A percentile compares a stretch with the other conserved stretches of the same genome.
Conservation (phyloP, 2,797 vertebrate species). For the Neostethus bicornis region DNA sequence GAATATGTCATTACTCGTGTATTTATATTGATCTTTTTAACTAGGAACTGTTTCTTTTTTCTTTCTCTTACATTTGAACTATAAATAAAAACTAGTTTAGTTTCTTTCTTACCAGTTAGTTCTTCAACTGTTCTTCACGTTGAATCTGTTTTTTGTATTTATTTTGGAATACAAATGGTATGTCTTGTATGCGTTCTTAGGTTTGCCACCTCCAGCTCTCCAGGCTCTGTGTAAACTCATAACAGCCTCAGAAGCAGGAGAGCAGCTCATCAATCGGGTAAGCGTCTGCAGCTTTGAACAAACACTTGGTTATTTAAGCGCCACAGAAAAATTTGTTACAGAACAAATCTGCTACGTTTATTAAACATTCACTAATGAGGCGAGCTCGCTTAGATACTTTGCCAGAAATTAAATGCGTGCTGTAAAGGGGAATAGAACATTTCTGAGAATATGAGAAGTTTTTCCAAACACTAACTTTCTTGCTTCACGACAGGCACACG, state of each 20-base stretch:
- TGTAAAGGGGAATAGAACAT: no score
- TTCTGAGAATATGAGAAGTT: slow-evolving; percentile 23
- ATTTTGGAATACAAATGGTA: slow-evolving; percentile 15
- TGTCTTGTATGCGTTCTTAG: slow-evolving; percentile 70
- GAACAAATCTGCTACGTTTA: slow-evolving; percentile 12
- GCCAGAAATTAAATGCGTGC: slow-evolving; percentile 16
- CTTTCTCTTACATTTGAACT: no score
- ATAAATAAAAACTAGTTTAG: no score
- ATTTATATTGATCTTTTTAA: no score
- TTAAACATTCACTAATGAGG: neutral
- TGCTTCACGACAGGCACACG: slow-evolving; percentile 19
- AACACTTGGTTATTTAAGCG: slow-evolving; percentile 24
- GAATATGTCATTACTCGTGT: no score
- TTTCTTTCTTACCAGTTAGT: no score
- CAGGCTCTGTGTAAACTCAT: slow-evolving; percentile 99
- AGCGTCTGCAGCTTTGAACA: slow-evolving; percentile 63
- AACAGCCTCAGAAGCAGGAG: slow-evolving; percentile 95
- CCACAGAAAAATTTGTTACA: slow-evolving; percentile 10
- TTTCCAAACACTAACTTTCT: slow-evolving; percentile 26
- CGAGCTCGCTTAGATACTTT: slow-evolving; percentile 9
- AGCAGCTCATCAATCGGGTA: slow-evolving; percentile 98
- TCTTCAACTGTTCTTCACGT: slow-evolving; percentile 3
- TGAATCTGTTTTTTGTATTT: slow-evolving; percentile 7
- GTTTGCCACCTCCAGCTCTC: slow-evolving; percentile 93
- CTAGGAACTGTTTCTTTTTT: no score